Base-by-base conservation (phyloP, 2,888 invertebrate genomes). In the Latheticus oryzae region DNA sequence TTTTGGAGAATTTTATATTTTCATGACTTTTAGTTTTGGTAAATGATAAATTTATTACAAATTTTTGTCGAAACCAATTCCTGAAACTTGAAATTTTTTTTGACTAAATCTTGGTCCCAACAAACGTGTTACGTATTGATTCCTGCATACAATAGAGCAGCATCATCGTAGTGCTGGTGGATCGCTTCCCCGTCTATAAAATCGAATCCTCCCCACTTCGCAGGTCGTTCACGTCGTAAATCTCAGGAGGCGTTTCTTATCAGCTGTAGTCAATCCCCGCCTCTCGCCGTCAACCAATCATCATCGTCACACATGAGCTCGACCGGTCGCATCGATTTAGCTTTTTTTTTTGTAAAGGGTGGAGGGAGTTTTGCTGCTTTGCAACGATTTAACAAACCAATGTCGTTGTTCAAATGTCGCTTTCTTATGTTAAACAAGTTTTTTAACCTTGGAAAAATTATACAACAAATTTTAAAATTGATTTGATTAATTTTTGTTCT, bases 221-320 rank as follows among this genome's bases (percentile, higher is more conserved):
- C 60, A 33, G 50, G 38, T 55, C 52, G 56, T 53, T 37, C 43
- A 53, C 42, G 51, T 52, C 35, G 53, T 66, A 65, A 66, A 62
- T 66, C 66, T 65, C 65, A 26, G 55, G 67, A 60, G 67, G 67
- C 65, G 67, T 60, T 61, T 61, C 64, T 58, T 53, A 60, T 64
- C 65, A 63, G 59, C 56, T 56, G 58, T 32, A 53, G 43, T 19
- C 12, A 35, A 56, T 59, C 52, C 61, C 63, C 63, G 54, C 60
- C 64, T 57, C 47, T 28, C 43, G 38, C 43, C 60, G 43, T 61
- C 63, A 61, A 64, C 63, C 65, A 63, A 62, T 63, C 62, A 57
- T 58, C 52, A 52, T 26, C 43, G 59, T 40, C 53, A 55, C 55
- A 55, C 40, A 55, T 47, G 55, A 43, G 50, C 50, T 58, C 56